Evolutionary conservation across 2,113 vertebrate genomes (phyloP).

Genomic region (Psilopsiagon aymara): DNA sequence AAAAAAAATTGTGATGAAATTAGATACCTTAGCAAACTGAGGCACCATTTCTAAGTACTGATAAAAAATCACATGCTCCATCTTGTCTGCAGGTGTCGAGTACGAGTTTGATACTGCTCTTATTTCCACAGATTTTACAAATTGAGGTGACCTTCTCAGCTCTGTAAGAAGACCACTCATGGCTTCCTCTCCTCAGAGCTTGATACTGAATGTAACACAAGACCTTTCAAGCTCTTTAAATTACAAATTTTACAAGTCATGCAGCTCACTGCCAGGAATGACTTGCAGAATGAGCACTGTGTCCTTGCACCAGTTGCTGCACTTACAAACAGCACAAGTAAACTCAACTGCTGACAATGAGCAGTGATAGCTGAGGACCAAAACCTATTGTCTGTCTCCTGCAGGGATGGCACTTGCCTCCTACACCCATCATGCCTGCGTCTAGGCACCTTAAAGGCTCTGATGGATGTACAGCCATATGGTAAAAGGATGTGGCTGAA

Average conservation of each 20-base stretch:
- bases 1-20: background rate
- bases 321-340: background rate
- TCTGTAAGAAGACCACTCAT: background rate
- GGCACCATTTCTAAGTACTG: background rate
- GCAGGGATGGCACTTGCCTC: background rate
- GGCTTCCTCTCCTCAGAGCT: background rate
- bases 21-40: background rate
- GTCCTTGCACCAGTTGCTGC: background rate
- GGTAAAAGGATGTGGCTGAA: background rate
- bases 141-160: background rate
- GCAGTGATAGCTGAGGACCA: background rate
- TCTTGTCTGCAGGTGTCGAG: background rate
- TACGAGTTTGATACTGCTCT: background rate
- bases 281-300: background rate
- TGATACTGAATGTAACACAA: background rate
- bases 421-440: background rate
- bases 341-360: background rate
- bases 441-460: background rate
- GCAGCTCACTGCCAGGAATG: background rate
- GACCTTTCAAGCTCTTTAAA: background rate
- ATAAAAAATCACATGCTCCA: background rate
- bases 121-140: background rate
- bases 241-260: background rate
- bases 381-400: background rate
- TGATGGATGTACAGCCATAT: background rate